Conservation (phyloP, 2,113 vertebrate genomes). For the Campylorhamphus procurvoides region DNA sequence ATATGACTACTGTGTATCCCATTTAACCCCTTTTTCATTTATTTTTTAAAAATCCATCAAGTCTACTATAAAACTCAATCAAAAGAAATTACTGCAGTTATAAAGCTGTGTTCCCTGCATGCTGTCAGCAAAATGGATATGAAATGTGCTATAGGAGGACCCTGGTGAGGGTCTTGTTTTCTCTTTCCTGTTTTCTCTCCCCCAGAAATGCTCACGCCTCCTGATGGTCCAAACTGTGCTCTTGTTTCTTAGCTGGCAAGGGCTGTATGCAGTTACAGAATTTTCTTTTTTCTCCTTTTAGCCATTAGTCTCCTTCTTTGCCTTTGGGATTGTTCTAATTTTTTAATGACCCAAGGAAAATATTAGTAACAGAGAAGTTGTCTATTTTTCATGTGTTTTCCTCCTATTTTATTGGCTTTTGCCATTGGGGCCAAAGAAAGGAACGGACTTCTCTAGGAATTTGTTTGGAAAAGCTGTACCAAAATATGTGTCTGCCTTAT, state of each 20-base stretch:
- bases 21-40: not conserved
- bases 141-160: not conserved
- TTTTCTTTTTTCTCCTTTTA: not conserved
- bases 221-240: not conserved
- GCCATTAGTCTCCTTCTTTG: not conserved
- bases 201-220: not conserved
- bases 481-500: not conserved
- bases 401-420: constrained; percentile 19
- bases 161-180: not conserved
- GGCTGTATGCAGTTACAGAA: not conserved
- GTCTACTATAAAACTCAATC: not conserved
- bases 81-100: not conserved
- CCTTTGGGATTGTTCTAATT: not conserved
- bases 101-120: not conserved
- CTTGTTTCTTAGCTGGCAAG: not conserved
- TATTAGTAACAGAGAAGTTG: not conserved
- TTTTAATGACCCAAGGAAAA: not conserved
- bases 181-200: not conserved
- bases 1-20: not conserved
- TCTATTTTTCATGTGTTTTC: not conserved
- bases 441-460: not conserved
- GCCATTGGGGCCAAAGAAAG: not conserved
- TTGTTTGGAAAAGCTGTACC: not conserved
- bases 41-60: not conserved
- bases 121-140: not conserved